A percentile compares a stretch with the other conserved stretches of the same genome.
Conservation (phyloP, 2,888 invertebrate species). For the Drosophila multiciliata region DNA sequence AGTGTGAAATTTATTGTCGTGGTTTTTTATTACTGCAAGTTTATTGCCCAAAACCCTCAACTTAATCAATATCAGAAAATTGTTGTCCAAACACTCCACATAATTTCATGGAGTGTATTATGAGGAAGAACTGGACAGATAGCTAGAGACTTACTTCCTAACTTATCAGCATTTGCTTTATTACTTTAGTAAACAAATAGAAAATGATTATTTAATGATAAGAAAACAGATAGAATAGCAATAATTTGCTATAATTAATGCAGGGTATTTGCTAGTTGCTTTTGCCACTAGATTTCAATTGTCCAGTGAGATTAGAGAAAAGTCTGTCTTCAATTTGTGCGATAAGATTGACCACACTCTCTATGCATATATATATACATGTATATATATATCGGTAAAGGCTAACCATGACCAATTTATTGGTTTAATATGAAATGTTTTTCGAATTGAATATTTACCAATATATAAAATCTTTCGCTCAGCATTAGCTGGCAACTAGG, state of each 20-base stretch:
- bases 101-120: not conserved
- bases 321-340: conserved; percentile 2
- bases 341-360: conserved; percentile 51
- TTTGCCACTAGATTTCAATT: not conserved
- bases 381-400: conserved; percentile 8
- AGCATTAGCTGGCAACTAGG: conserved; percentile 42
- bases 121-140: not conserved
- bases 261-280: conserved; percentile 27
- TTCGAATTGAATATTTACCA: not conserved
- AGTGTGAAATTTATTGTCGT: not conserved
- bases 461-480: not conserved
- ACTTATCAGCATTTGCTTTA: not conserved
- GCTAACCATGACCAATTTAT: conserved; percentile 5
- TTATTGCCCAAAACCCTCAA: conserved; percentile 18
- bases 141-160: not conserved
- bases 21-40: not conserved
- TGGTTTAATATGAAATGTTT: not conserved
- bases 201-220: not conserved
- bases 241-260: not conserved
- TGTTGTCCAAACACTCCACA: conserved; percentile 7
- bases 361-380: not conserved
- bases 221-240: not conserved
- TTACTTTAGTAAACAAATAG: not conserved
- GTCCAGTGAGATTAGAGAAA: conserved; percentile 18
- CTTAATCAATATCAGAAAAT: conserved; percentile 44